Percentiles rank a stretch among this genome's conserved stretches.
Conservation (phyloP, 2,113 vertebrate genomes). For the Proteles cristata region DNA sequence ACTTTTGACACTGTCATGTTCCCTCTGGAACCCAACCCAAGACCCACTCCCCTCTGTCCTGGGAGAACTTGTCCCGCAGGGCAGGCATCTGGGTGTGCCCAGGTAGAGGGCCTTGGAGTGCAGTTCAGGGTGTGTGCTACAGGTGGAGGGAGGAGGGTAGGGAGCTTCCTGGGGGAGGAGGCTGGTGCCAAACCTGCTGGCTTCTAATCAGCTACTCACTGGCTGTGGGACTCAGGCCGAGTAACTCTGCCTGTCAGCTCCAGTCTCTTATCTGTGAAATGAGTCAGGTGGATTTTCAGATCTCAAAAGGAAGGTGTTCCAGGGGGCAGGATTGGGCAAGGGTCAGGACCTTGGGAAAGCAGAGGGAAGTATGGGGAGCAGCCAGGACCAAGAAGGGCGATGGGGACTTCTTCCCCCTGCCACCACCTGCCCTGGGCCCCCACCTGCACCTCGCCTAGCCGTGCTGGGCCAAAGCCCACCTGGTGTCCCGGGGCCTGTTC, state of each 20-base stretch:
- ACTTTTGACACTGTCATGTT: background rate
- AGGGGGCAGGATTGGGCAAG: background rate
- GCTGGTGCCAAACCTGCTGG: background rate
- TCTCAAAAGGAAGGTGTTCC: background rate
- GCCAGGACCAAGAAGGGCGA: background rate
- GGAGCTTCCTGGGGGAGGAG: background rate
- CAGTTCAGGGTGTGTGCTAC: rapidly evolving
- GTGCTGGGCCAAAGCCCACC: background rate
- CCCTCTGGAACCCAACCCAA: background rate
- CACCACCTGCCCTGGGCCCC: background rate
- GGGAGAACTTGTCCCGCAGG: background rate
- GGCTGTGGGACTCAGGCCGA: background rate
- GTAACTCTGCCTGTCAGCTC: background rate
- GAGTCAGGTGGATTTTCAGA: background rate
- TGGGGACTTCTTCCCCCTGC: background rate
- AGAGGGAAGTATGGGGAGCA: background rate
- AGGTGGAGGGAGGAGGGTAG: too few relatives aligned
- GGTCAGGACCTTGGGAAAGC: too few relatives aligned
- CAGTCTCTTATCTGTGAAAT: background rate
- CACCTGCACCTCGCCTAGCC: background rate
- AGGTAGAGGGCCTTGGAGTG: background rate
- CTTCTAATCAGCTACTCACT: background rate
- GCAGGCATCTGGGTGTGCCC: background rate
- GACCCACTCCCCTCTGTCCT: background rate
- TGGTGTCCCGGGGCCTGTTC: background rate